These are phyloP conservation scores for Pseudorhiza aurosa DNA, from an alignment of 30 jellyfish, hydroid and myxozoan genomes.

Conservation along the genomic window DNA sequence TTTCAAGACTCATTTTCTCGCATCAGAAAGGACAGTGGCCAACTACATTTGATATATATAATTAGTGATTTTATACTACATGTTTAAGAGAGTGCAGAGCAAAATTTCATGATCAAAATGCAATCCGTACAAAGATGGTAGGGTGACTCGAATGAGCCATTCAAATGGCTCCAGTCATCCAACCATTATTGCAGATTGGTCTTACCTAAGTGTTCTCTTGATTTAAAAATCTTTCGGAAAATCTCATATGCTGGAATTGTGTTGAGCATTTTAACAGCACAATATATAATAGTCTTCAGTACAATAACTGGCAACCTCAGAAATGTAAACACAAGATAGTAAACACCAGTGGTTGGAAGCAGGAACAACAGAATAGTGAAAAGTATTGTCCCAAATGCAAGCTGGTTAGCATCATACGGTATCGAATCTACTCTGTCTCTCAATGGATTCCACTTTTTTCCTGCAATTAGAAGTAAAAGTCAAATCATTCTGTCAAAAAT, in stretches of 20 bases:
- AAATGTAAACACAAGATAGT: slow-evolving; percentile 77
- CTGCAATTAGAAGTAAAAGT: slow-evolving; percentile 36
- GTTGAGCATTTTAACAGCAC: slow-evolving; percentile 8
- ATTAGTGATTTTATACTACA: too few species aligned
- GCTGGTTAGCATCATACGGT: slow-evolving; percentile 80
- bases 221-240: neutral
- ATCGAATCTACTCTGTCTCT: slow-evolving; percentile 88
- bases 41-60: too few species aligned
- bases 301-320: slow-evolving; percentile 70
- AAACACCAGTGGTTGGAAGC: slow-evolving; percentile 87
- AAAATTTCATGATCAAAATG: too few species aligned
- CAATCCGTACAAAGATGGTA: too few species aligned
- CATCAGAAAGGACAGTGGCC: too few species aligned
- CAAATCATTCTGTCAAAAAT: neutral
- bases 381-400: slow-evolving; percentile 91
- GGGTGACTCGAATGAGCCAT: too few species aligned
- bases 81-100: too few species aligned
- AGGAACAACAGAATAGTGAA: slow-evolving; percentile 86
- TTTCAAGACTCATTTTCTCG: too few species aligned
- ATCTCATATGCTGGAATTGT: slow-evolving; percentile 46
- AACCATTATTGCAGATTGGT: too few species aligned
- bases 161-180: too few species aligned
- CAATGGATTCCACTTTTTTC: slow-evolving; percentile 91
- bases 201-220: slow-evolving; percentile 3
- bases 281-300: slow-evolving; percentile 11